Percentiles rank a stretch among this genome's conserved stretches.
phyloP scores from a whole-genome alignment of 2,888 invertebrate genomes.

The Idaea straminata region DNA sequence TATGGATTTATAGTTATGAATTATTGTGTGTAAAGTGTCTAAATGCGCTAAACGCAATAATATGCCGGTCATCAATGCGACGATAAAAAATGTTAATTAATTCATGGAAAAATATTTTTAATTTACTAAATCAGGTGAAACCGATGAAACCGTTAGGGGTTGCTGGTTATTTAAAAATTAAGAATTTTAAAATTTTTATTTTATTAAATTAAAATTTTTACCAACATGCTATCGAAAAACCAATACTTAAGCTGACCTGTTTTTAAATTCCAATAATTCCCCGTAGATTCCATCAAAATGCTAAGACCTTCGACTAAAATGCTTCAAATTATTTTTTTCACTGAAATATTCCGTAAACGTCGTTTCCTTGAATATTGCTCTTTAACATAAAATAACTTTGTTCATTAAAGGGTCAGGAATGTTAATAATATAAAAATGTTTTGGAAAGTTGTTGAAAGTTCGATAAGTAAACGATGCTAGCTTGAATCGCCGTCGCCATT shows the following conservation, averaged over 20 bases:
- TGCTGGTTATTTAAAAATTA: no score
- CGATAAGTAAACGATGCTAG: constrained; percentile 7
- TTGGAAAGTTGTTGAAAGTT: constrained; percentile 13
- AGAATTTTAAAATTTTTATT: no score
- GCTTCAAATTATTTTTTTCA: background rate
- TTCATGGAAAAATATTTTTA: no score
- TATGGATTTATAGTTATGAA: background rate
- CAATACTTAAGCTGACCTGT: background rate
- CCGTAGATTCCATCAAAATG: background rate
- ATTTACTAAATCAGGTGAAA: no score
- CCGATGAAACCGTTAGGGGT: no score
- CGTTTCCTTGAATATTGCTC: constrained; percentile 7
- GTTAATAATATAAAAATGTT: constrained; percentile 21
- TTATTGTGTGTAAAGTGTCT: background rate
- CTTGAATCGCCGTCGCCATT: background rate
- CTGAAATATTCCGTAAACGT: background rate
- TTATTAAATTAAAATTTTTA: no score
- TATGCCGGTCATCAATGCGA: no score
- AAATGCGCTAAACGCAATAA: no score
- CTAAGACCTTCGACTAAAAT: background rate
- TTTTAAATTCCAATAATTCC: background rate
- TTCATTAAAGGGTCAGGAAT: constrained; percentile 14
- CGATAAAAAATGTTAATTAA: no score
- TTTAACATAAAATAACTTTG: constrained; percentile 16
- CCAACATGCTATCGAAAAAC: background rate